Conservation (phyloP, 2,113 vertebrate genomes). For the Felis chaus region DNA sequence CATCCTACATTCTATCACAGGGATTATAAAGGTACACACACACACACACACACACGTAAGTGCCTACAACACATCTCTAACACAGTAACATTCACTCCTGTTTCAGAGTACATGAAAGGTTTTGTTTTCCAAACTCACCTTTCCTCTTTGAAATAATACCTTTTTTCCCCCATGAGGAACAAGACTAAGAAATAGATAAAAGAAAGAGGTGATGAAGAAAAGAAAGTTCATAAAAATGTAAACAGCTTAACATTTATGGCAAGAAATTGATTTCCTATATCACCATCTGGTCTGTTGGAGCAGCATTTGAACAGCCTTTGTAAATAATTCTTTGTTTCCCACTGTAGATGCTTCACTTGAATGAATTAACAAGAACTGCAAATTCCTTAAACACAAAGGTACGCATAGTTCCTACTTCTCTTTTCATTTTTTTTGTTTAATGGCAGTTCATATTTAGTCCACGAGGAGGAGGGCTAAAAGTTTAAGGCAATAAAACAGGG, state of each 20-base stretch:
- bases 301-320: not conserved
- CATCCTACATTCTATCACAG: not conserved
- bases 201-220: not conserved
- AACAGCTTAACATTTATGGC: not conserved
- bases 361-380: slow-evolving; percentile 69
- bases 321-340: not conserved
- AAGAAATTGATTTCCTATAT: not conserved
- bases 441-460: not conserved
- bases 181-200: not conserved
- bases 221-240: not conserved
- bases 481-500: not conserved
- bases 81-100: not conserved
- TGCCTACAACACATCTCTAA: not conserved
- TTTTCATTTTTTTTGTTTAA: slow-evolving; percentile 28
- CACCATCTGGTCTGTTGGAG: not conserved
- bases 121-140: not conserved
- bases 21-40: too few species aligned
- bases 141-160: not conserved
- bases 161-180: not conserved
- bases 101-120: not conserved
- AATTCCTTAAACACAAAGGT: slow-evolving; percentile 63
- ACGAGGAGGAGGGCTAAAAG: not conserved
- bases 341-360: slow-evolving; percentile 67
- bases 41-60: not conserved
- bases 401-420: not conserved